Base-by-base conservation (phyloP, 2,888 invertebrate species). In the Heterodera filipjevi region DNA sequence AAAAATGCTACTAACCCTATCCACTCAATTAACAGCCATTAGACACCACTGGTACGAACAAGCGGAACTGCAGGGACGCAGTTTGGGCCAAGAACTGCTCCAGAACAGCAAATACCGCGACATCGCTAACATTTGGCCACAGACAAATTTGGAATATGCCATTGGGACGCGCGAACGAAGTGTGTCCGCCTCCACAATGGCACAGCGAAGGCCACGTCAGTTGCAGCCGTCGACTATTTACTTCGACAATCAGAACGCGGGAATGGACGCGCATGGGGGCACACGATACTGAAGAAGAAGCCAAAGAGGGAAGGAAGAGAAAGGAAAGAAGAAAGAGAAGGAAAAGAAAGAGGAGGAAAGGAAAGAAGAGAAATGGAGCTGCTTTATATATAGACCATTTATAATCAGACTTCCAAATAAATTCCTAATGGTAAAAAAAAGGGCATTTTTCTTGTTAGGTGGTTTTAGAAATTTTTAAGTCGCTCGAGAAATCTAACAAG, bases 1-100 rank as follows among this genome's bases (percentile, higher is more conserved):
- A 77, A n/a, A n/a, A n/a, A n/a, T n/a, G n/a, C n/a, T n/a, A n/a
- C n/a, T n/a, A n/a, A n/a, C n/a, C n/a, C n/a, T n/a, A n/a, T n/a
- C n/a, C n/a, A n/a, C n/a, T 19, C 8, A 30, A 30, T 75, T n/a
- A 27, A n/a, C 33, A 39, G 88, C 84, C 49, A 87, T 87, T 46
- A 83, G 86, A 0, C 88, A 88, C 75, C 88, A 88, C 78, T 88
- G 88, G 88, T 88, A 88, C 82, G 88, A 88, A 53, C 85, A 85
- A 71, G 74, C 73, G 22, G 88, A 88, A 71, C 73, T 88, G 39
- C 84, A 85, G 78, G 85, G 85, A 5, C 83, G 87, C 3, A 81
- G 83, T 30, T 80, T 88, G 22, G 78, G 82, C 19, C 83, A 84
- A 44, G 88, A 88, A 79, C 81, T 88, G 44, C 76, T 87, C 66